Evolutionary conservation across 1,140 invertebrate species (phyloP), one percentile per base, ranked within the genome.

Genomic region (Trichonephila clavata): DNA sequence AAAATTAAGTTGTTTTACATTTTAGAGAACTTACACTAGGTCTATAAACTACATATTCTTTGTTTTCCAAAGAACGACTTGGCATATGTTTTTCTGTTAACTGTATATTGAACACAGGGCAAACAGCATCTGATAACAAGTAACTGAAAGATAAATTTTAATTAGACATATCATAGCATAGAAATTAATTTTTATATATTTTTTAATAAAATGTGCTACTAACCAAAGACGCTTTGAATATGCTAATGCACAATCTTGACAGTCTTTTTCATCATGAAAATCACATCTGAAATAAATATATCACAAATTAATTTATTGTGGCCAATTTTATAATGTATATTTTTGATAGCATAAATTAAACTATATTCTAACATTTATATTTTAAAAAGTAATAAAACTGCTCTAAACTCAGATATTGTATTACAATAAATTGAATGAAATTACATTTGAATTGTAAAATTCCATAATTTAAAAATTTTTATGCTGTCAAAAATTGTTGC

Each of bases 241-340:
- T 21, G 65, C 63, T 3, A 93, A n/a, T 20, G 92, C 92, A 89
- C 92, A 93, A 50, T 81, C 39, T 2, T 27, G 32, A 21, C 20
- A 32, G 65, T 93, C 92, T 65, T 81, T 88, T 14, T 83, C 86
- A 2, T 93, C 86, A 83, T 93, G 92, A 68, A 63, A 93, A 6
- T 63, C 43, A 83, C 92, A 93, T 1, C 92, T 88, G 57, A 57
- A 86, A 71, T 13, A 61, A 4, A 61, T 18, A 61, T 61, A 20
- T 61, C 60, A 21, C 20, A 61, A 21, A 16, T 61, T 61, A 61
- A 20, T 16, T 16, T 6, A 61, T 61, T 61, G 6, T 18, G 21
- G 16, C 20, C 21, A 61, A 61, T 50, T 50, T 50, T 50, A 39
- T 50, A 50, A 50, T 50, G 50, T 50, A 50, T 50, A 50, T 50